These are phyloP conservation scores for Drosophila setosimentum DNA, from an alignment of 2,888 invertebrate genomes.

Conservation along the genomic window DNA sequence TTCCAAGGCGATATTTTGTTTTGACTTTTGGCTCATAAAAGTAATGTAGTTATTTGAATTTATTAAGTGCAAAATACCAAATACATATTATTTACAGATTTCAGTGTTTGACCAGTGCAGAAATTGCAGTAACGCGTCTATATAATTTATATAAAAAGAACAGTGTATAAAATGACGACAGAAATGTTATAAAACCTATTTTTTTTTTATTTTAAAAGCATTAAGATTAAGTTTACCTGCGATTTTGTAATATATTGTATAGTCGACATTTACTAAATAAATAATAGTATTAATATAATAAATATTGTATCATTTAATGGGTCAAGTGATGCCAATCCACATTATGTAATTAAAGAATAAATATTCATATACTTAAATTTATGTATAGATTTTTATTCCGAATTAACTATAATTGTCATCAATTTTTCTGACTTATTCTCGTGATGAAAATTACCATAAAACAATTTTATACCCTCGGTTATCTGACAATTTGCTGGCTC, in stretches of 20 bases:
- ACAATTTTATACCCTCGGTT: neutral
- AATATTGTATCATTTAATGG: neutral
- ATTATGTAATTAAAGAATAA: neutral
- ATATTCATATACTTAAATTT: neutral
- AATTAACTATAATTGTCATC: neutral
- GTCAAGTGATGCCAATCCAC: neutral
- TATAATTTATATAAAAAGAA: neutral
- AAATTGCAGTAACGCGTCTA: neutral
- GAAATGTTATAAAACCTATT: neutral
- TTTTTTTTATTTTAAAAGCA: neutral
- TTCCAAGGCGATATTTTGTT: slow-evolving; percentile 13
- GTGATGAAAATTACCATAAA: neutral
- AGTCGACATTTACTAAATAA: neutral
- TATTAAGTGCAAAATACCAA: slow-evolving; percentile 25
- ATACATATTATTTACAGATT: neutral
- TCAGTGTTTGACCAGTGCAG: neutral
- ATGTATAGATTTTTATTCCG: neutral
- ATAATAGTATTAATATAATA: too few species aligned
- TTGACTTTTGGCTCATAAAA: slow-evolving; percentile 40
- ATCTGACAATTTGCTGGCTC: slow-evolving; percentile 2
- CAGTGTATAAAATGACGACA: neutral
- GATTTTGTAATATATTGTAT: neutral
- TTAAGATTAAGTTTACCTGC: neutral
- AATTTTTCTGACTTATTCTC: neutral
- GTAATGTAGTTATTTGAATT: slow-evolving; percentile 42